Evolutionary conservation across 2,797 vertebrate species (phyloP).

Genomic region (Protosalanx chinensis): DNA sequence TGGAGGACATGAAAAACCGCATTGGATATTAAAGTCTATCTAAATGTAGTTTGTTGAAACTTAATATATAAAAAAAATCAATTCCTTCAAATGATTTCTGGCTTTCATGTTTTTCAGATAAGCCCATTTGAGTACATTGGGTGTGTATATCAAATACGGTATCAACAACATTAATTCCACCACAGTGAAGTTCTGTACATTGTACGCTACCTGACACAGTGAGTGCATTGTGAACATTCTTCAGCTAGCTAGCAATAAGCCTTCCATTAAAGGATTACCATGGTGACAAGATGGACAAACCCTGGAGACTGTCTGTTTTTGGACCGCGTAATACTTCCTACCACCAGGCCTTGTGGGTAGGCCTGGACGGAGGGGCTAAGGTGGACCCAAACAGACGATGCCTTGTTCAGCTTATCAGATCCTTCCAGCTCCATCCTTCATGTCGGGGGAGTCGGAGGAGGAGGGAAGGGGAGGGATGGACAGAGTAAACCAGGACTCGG

Average conservation of each 20-base stretch:
- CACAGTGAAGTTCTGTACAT: conserved; percentile 5
- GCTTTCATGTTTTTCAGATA: conserved; percentile 38
- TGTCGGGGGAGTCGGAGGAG: conserved; percentile 22
- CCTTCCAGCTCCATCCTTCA: conserved; percentile 40
- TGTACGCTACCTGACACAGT: conserved; percentile 35
- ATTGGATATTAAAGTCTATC: conserved; percentile 20
- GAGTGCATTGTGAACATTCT: conserved; percentile 52
- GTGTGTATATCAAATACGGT: conserved; percentile 38
- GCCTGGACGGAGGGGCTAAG: conserved; percentile 16
- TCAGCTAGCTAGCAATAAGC: conserved; percentile 33
- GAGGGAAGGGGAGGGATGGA: background rate
- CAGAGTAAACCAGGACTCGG: conserved; percentile 27
- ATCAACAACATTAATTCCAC: conserved; percentile 26
- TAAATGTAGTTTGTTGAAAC: conserved; percentile 15
- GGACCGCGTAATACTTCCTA: conserved; percentile 38
- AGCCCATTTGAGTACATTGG: conserved; percentile 12
- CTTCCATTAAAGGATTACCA: conserved; percentile 68
- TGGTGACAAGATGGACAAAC: conserved; percentile 53
- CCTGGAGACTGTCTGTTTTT: conserved; percentile 26
- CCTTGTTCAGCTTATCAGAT: conserved; percentile 57
- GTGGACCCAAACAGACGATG: conserved; percentile 18
- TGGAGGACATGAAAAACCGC: conserved; percentile 29
- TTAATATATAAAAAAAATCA: conserved; percentile 34
- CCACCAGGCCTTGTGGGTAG: conserved; percentile 28
- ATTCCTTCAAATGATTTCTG: conserved; percentile 22